These are phyloP conservation scores for Diabrotica balteata DNA, from an alignment of 2,888 invertebrate species.

Conservation along the genomic window DNA sequence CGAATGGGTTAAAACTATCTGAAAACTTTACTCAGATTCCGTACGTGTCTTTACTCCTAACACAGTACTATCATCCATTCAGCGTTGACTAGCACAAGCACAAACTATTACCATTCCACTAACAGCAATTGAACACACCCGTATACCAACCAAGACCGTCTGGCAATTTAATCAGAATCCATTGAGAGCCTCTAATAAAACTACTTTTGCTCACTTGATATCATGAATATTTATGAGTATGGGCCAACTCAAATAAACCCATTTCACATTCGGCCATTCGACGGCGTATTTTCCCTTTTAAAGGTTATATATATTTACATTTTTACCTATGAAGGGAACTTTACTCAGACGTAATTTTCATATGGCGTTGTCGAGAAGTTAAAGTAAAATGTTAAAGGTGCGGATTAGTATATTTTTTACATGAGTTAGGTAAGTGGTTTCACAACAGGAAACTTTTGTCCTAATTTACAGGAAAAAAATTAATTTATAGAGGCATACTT, in stretches of 20 bases:
- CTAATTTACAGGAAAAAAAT: too few relatives aligned
- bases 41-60: slow-evolving; percentile 9
- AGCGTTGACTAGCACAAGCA: slow-evolving; percentile 2
- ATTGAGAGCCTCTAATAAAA: slow-evolving; percentile 38
- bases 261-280: slow-evolving; percentile 32
- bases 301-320: slow-evolving; percentile 33
- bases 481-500: too few relatives aligned
- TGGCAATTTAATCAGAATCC: slow-evolving; percentile 36
- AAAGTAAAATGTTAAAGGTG: slow-evolving; percentile 10
- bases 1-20: too few relatives aligned
- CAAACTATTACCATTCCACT: slow-evolving; percentile 22
- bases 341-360: slow-evolving; percentile 10
- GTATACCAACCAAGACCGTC: slow-evolving; percentile 22
- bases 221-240: slow-evolving; percentile 37
- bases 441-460: too few relatives aligned
- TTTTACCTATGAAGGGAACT: slow-evolving; percentile 22
- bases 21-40: not conserved
- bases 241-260: slow-evolving; percentile 34
- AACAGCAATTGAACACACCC: slow-evolving; percentile 13
- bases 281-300: slow-evolving; percentile 33
- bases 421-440: too few relatives aligned
- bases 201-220: slow-evolving; percentile 36
- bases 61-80: slow-evolving; percentile 13
- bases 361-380: slow-evolving; percentile 13
- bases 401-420: too few relatives aligned